Percentiles rank a stretch among this genome's conserved stretches.
These are phyloP conservation scores for Vimba vimba DNA, from an alignment of 2,113 vertebrate genomes.

Conservation along the genomic window DNA sequence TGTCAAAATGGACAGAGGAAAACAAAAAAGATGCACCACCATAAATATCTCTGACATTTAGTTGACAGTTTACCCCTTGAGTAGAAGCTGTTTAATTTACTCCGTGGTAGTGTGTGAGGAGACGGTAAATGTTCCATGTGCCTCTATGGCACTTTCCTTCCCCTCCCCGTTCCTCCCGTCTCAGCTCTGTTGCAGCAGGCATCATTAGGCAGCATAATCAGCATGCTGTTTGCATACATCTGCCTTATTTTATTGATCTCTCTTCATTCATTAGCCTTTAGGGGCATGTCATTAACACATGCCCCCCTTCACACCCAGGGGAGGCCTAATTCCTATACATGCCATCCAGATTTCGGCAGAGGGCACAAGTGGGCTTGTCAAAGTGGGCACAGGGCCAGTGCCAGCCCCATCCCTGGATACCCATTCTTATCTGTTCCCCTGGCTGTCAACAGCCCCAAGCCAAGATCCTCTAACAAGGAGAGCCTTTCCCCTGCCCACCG, in stretches of 20 bases:
- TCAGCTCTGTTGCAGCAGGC: conserved; percentile 66
- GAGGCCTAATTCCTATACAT: conserved; percentile 80
- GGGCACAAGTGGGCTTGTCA: conserved; percentile 81
- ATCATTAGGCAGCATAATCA: conserved; percentile 80
- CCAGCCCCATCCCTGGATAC: conserved; percentile 65
- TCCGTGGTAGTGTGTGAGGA: neutral
- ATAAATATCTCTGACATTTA: conserved; percentile 11
- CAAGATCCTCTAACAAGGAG: conserved; percentile 79
- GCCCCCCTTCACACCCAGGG: conserved; percentile 74
- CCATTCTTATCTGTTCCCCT: conserved; percentile 68
- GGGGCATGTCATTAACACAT: conserved; percentile 81
- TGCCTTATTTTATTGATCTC: conserved; percentile 83
- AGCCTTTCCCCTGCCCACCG: conserved; percentile 72
- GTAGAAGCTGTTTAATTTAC: conserved; percentile 33
- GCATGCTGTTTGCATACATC: conserved; percentile 85
- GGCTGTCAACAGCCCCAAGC: conserved; percentile 76
- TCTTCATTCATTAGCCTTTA: conserved; percentile 81
- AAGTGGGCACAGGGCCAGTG: conserved; percentile 79
- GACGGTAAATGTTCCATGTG: conserved; percentile 28
- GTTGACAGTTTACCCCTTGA: conserved; percentile 4
- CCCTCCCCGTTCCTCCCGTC: conserved; percentile 22
- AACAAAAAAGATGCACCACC: neutral
- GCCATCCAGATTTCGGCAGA: conserved; percentile 78
- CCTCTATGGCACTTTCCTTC: conserved; percentile 38
- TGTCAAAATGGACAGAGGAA: neutral